These are phyloP conservation scores for Crotalus adamanteus DNA, from an alignment of 2,797 vertebrate genomes.

Conservation along the genomic window DNA sequence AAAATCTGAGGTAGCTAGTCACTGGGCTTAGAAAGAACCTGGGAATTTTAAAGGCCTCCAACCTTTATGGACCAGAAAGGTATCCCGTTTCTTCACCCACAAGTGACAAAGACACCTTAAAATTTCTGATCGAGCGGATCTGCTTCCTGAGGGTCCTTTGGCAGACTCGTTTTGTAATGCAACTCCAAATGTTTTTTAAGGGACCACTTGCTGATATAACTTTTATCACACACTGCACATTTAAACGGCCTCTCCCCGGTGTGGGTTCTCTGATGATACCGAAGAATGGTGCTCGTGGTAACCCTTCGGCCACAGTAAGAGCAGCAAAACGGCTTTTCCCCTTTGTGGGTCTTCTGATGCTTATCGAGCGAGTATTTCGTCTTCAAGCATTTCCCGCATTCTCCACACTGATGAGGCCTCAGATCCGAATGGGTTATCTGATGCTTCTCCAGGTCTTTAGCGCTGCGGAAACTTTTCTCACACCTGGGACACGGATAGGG, in stretches of 20 bases:
- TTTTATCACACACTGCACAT: constrained; percentile 65
- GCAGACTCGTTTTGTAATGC: constrained; percentile 62
- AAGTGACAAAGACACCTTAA: not conserved
- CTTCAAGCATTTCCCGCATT: constrained; percentile 67
- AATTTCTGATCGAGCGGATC: not conserved
- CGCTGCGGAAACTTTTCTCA: not conserved
- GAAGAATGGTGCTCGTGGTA: constrained; percentile 65
- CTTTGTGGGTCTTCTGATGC: constrained; percentile 68
- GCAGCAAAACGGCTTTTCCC: constrained; percentile 68
- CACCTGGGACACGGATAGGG: constrained; percentile 6
- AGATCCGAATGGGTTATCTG: not conserved
- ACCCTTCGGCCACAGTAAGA: constrained; percentile 65
- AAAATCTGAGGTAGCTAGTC: constrained; percentile 23
- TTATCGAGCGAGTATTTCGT: constrained; percentile 64
- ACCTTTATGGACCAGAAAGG: not conserved
- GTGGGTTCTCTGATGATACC: constrained; percentile 64
- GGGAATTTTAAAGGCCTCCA: not conserved
- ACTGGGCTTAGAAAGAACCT: not conserved
- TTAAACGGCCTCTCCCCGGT: constrained; percentile 56
- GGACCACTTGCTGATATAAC: constrained; percentile 63
- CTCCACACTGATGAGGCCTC: constrained; percentile 57
- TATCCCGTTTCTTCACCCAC: not conserved
- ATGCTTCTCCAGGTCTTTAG: constrained; percentile 3
- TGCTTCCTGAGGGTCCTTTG: not conserved
- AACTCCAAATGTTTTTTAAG: constrained; percentile 67